phyloP scores from a whole-genome alignment of 2,113 vertebrate species.

The Butorides virescens region DNA sequence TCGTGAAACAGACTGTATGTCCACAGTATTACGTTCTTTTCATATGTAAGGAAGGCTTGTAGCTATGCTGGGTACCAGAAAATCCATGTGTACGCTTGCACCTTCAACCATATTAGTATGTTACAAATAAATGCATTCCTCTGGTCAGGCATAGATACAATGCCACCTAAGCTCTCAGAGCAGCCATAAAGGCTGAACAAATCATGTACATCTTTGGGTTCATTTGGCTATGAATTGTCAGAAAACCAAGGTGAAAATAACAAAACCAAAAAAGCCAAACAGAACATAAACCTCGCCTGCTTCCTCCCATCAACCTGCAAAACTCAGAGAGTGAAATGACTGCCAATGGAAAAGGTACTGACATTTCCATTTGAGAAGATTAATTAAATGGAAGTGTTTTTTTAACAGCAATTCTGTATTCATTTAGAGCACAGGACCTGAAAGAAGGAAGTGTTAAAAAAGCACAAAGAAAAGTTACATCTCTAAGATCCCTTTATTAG shows the following conservation, averaged over 20 bases:
- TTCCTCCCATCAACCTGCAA: not conserved
- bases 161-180: not conserved
- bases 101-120: not conserved
- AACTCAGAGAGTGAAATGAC: not conserved
- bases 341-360: not conserved
- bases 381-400: not conserved
- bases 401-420: not conserved
- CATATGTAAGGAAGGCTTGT: not conserved
- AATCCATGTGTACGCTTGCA: not conserved
- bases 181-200: not conserved
- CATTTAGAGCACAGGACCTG: not conserved
- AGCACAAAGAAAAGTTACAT: not conserved
- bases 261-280: not conserved
- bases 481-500: slow-evolving; percentile 11
- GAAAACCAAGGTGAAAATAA: slow-evolving; percentile 35
- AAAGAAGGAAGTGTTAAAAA: not conserved
- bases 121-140: not conserved
- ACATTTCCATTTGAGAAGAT: not conserved
- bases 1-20: not conserved
- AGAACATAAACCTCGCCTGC: not conserved
- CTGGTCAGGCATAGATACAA: not conserved
- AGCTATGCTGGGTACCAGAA: not conserved
- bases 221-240: slow-evolving; percentile 32
- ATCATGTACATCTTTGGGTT: not conserved
- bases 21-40: not conserved